These are phyloP conservation scores for Sinopyrophorus schimmeli DNA, from an alignment of 2,888 invertebrate species.

Conservation along the genomic window DNA sequence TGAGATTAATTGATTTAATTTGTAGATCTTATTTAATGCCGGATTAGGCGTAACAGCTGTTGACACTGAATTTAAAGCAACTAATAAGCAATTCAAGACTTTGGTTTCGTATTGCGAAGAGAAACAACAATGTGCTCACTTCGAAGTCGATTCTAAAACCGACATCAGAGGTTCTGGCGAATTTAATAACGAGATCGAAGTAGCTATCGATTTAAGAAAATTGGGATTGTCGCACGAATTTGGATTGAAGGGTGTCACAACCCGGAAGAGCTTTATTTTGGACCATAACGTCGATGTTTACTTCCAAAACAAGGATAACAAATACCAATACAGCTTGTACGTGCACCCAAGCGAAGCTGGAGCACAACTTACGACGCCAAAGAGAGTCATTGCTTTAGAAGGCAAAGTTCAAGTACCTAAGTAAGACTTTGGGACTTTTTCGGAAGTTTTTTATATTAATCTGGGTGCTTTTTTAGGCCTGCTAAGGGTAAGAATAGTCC, in stretches of 20 bases:
- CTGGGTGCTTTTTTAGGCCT: background rate
- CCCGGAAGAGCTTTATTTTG: slow-evolving; percentile 61
- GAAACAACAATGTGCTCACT: slow-evolving; percentile 76
- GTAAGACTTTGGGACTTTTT: slow-evolving; percentile 15
- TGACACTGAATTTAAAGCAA: slow-evolving; percentile 70
- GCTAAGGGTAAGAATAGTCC: slow-evolving; percentile 1
- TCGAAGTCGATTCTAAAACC: slow-evolving; percentile 66
- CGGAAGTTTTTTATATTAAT: background rate
- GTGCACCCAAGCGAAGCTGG: slow-evolving; percentile 66
- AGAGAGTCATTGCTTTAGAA: slow-evolving; percentile 68
- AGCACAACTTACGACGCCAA: slow-evolving; percentile 68
- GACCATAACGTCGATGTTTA: slow-evolving; percentile 74
- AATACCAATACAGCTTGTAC: slow-evolving; percentile 72
- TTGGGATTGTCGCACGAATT: slow-evolving; percentile 76
- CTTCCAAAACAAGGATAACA: slow-evolving; percentile 69
- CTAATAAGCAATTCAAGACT: slow-evolving; percentile 72
- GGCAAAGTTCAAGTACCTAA: slow-evolving; percentile 44
- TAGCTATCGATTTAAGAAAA: slow-evolving; percentile 72
- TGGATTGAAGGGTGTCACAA: slow-evolving; percentile 68
- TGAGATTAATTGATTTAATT: slow-evolving; percentile 3
- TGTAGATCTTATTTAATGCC: slow-evolving; percentile 66
- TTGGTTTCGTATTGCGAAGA: slow-evolving; percentile 76
- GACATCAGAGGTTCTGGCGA: slow-evolving; percentile 56
- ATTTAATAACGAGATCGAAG: slow-evolving; percentile 65
- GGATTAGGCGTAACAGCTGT: slow-evolving; percentile 71